phyloP scores from a whole-genome alignment of 2,888 invertebrate genomes.

The Girardia tigrina region DNA sequence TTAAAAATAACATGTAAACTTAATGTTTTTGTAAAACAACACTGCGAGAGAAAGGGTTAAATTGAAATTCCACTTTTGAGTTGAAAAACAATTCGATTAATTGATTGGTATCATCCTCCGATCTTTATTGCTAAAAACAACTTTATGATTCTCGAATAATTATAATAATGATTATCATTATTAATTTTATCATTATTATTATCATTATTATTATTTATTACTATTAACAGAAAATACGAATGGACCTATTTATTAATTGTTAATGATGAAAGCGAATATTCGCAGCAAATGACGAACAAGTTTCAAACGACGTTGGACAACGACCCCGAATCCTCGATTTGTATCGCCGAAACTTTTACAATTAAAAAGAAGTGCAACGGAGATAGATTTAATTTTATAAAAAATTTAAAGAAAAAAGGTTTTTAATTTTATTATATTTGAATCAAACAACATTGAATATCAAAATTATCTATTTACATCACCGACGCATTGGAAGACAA shows the following conservation, averaged over 20 bases:
- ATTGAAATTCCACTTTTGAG: no score
- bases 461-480: neutral
- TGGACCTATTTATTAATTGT: neutral
- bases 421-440: neutral
- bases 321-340: neutral
- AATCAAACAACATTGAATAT: neutral
- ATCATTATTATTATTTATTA: neutral
- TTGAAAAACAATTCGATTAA: neutral
- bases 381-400: neutral
- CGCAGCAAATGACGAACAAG: neutral
- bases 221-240: neutral
- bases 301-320: neutral
- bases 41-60: no score
- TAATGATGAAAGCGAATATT: neutral
- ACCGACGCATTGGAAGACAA: no score
- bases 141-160: no score
- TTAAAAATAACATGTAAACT: no score
- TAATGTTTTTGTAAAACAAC: no score
- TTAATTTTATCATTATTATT: neutral
- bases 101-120: no score
- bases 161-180: neutral
- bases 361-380: neutral
- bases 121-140: no score
- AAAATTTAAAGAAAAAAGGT: neutral
- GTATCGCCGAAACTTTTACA: neutral